Percentiles rank a stretch among this genome's conserved stretches.
These are phyloP conservation scores for Anaspis maculata DNA, from an alignment of 2,888 invertebrate species.

Conservation along the genomic window DNA sequence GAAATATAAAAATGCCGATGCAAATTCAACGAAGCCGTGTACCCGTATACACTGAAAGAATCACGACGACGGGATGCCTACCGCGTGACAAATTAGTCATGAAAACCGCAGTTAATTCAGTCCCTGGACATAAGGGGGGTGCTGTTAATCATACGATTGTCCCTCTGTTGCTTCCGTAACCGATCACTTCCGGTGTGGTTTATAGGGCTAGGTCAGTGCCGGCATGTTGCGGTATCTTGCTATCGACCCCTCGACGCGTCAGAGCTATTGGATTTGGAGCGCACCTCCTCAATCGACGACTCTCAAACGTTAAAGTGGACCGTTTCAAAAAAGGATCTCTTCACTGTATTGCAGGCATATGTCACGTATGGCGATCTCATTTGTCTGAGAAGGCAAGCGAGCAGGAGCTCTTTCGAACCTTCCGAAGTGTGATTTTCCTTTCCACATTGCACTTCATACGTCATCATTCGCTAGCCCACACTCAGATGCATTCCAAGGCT, in stretches of 20 bases:
- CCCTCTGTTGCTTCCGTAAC: constrained; percentile 7
- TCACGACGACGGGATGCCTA: too few relatives aligned
- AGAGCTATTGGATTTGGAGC: constrained; percentile 6
- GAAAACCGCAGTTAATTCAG: too few relatives aligned
- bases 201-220: constrained; percentile 8
- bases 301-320: constrained; percentile 11
- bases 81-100: too few relatives aligned
- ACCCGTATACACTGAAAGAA: too few relatives aligned
- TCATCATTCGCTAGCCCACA: constrained; percentile 5
- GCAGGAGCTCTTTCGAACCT: constrained; percentile 6
- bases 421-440: constrained; percentile 6
- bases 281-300: constrained; percentile 8
- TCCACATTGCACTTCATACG: constrained; percentile 8
- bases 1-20: too few relatives aligned
- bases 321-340: constrained; percentile 5
- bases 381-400: constrained; percentile 9
- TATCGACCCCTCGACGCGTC: constrained; percentile 8
- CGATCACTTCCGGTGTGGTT: constrained; percentile 8
- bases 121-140: too few relatives aligned
- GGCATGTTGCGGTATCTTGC: constrained; percentile 2
- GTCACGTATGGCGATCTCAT: constrained; percentile 9
- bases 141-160: too few relatives aligned
- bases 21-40: too few relatives aligned
- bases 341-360: constrained; percentile 6
- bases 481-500: constrained; percentile 8